Conservation (phyloP, 2,888 invertebrate genomes). For the Diarsia rubi region DNA sequence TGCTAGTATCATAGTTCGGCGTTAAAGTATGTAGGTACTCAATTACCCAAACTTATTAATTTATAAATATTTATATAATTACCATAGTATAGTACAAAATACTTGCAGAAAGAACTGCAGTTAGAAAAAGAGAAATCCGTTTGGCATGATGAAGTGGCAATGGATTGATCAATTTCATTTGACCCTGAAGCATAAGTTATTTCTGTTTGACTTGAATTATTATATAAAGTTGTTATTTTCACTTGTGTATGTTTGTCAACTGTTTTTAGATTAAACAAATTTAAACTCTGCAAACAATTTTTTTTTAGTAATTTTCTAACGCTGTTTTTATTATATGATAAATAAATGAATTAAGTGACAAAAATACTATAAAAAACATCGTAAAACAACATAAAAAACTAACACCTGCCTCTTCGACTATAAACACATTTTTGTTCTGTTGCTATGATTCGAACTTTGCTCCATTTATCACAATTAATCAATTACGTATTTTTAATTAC, state of each 20-base stretch:
- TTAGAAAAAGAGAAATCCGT: slow-evolving; percentile 14
- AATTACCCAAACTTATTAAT: too few species aligned
- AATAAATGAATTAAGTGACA: too few species aligned
- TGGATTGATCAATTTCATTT: not conserved
- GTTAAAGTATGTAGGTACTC: too few species aligned
- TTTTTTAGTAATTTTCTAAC: slow-evolving; percentile 25
- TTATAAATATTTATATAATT: too few species aligned
- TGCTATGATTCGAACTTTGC: too few species aligned
- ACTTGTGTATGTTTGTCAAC: slow-evolving; percentile 16
- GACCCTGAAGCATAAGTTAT: slow-evolving; percentile 2
- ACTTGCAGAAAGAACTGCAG: slow-evolving; percentile 25
- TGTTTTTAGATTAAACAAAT: slow-evolving; percentile 13
- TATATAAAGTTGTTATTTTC: slow-evolving; percentile 14
- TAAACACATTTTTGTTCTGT: too few species aligned
- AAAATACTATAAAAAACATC: too few species aligned
- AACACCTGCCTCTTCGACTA: too few species aligned
- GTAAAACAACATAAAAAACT: too few species aligned
- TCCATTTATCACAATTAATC: slow-evolving; percentile 2
- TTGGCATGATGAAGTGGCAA: slow-evolving; percentile 5
- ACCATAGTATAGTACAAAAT: too few species aligned
- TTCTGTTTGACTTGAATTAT: slow-evolving; percentile 8
- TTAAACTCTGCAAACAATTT: slow-evolving; percentile 21
- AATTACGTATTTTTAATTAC: not conserved
- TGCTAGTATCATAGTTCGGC: too few species aligned
- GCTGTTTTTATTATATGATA: slow-evolving; percentile 4